Conservation (phyloP, 2,113 vertebrate genomes). For the Onychostruthus taczanowskii region DNA sequence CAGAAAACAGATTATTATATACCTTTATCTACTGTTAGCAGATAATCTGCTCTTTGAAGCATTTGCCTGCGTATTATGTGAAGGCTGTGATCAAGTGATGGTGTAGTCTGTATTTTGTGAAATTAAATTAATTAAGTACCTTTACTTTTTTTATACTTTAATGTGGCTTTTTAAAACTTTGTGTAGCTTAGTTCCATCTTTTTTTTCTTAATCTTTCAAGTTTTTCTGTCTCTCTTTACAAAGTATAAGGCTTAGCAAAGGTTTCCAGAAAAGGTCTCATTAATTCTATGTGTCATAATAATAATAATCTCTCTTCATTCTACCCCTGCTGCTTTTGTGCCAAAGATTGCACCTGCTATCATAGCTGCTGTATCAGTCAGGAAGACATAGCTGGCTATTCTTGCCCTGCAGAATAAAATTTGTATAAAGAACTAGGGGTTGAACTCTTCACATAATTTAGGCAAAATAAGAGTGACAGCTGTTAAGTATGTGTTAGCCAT, state of each 20-base stretch:
- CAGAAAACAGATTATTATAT: neutral
- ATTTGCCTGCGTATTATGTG: neutral
- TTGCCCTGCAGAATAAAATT: neutral
- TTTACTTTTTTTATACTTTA: neutral
- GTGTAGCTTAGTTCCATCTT: neutral
- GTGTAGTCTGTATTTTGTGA: neutral
- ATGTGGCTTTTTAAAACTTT: neutral
- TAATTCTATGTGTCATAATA: conserved; percentile 18
- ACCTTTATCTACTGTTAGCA: neutral
- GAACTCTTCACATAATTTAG: neutral
- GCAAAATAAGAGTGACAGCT: neutral
- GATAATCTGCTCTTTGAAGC: neutral
- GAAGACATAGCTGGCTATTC: neutral
- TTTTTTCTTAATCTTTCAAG: neutral
- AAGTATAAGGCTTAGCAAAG: neutral
- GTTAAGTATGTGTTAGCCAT: neutral
- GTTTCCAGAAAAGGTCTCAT: conserved; percentile 13
- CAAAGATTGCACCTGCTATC: conserved; percentile 7
- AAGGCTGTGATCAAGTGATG: neutral
- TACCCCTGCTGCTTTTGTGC: neutral
- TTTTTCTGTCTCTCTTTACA: neutral
- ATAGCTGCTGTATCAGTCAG: neutral
- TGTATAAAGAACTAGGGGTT: neutral
- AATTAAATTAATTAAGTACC: neutral
- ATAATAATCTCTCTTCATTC: neutral